Conservation (phyloP, 2,113 vertebrate genomes). For the Pao palembangensis region DNA sequence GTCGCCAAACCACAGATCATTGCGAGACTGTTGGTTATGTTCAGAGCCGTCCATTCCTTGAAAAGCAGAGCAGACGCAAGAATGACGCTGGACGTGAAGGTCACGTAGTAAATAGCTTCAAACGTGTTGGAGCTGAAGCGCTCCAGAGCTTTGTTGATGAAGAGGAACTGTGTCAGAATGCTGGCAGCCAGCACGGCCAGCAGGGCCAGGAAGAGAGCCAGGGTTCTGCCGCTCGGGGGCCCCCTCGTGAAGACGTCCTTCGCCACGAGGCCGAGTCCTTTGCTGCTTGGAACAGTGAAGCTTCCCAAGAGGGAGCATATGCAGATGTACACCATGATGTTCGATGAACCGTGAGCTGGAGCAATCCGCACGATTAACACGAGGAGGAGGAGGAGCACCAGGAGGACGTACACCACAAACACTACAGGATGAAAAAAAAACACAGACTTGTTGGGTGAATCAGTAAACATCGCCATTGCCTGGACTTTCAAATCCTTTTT, state of each 20-base stretch:
- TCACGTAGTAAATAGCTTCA: conserved; percentile 92
- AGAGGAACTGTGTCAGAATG: conserved; percentile 91
- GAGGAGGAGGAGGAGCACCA: conserved; percentile 84
- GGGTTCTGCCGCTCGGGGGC: conserved; percentile 74
- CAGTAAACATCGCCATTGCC: no score
- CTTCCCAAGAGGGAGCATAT: conserved; percentile 94
- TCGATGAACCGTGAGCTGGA: conserved; percentile 85
- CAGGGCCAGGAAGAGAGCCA: conserved; percentile 82
- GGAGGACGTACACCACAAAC: conserved; percentile 81
- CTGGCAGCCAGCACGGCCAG: conserved; percentile 84
- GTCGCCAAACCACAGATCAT: conserved; percentile 88
- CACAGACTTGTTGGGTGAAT: not conserved
- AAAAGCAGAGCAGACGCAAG: conserved; percentile 91
- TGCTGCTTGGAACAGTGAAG: conserved; percentile 94
- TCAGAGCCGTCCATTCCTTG: conserved; percentile 87
- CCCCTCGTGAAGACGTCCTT: conserved; percentile 81
- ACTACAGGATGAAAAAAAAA: conserved; percentile 75
- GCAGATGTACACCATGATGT: conserved; percentile 92
- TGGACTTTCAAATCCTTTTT: no score
- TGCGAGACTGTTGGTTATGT: conserved; percentile 82
- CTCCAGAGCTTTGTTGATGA: conserved; percentile 93
- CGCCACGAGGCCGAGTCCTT: conserved; percentile 90
- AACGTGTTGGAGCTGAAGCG: conserved; percentile 88
- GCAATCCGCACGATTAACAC: conserved; percentile 87
- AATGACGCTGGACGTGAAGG: conserved; percentile 88